These are phyloP conservation scores for Myodes glareolus DNA, from an alignment of 2,113 vertebrate species.

Conservation along the genomic window DNA sequence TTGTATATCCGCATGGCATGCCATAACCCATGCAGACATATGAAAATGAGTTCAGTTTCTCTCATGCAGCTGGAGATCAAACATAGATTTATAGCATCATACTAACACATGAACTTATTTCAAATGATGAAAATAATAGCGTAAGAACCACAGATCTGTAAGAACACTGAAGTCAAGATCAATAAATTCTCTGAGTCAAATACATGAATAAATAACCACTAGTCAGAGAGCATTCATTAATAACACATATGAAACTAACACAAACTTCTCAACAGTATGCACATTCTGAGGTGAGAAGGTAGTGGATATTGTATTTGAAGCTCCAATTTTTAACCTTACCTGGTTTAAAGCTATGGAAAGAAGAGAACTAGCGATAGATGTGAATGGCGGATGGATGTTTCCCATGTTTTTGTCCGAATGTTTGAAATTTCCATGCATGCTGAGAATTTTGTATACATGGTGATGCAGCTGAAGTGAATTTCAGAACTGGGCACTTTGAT, in stretches of 20 bases:
- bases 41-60: background rate
- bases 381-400: accelerated
- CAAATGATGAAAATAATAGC: background rate
- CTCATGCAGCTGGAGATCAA: background rate
- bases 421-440: background rate
- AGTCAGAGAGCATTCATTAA: background rate
- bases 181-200: background rate
- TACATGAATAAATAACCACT: background rate
- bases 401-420: background rate
- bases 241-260: background rate
- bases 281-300: background rate
- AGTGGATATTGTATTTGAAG: background rate
- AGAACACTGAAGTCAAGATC: slow-evolving; percentile 30
- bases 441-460: background rate
- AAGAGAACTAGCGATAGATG: background rate
- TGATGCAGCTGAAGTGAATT: slow-evolving; percentile 22
- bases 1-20: background rate
- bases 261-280: background rate
- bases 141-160: background rate
- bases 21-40: background rate
- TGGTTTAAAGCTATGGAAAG: background rate
- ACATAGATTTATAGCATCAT: background rate
- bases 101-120: background rate
- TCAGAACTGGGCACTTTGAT: background rate
- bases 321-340: background rate